Evolutionary conservation across 2,797 vertebrate species (phyloP).

Genomic region (Platalea minor): DNA sequence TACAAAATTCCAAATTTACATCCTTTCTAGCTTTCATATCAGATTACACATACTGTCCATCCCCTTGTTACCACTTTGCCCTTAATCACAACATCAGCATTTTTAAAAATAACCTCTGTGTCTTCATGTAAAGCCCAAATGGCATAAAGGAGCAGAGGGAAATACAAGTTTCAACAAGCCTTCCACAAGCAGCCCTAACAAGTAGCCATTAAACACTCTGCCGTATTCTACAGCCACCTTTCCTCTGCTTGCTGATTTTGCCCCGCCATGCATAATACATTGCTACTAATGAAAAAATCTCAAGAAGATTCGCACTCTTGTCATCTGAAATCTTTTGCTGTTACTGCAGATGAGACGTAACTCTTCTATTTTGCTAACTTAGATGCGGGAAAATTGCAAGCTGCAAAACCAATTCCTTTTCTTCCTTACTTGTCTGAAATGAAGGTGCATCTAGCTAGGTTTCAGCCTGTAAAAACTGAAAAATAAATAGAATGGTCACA

Average conservation of each 20-base stretch:
- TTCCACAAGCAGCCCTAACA: background rate
- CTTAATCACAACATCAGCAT: background rate
- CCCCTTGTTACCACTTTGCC: background rate
- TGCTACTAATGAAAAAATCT: background rate
- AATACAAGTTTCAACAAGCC: background rate
- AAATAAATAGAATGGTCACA: background rate
- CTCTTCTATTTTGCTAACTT: background rate
- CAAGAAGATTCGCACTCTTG: background rate
- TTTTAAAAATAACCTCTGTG: background rate
- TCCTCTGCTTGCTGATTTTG: background rate
- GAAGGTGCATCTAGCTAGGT: background rate
- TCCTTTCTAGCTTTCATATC: background rate
- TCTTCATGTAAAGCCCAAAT: background rate
- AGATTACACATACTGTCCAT: background rate
- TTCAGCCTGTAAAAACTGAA: background rate
- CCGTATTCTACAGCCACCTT: background rate
- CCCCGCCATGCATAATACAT: background rate
- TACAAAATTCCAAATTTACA: background rate
- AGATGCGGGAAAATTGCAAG: background rate
- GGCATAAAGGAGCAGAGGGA: background rate
- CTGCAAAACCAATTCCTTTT: background rate
- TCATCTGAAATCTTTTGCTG: background rate
- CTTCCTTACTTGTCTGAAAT: background rate
- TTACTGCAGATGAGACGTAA: background rate
- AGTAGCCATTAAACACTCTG: background rate